Evolutionary conservation across 1,140 invertebrate species (phyloP).

Genomic region (Bombus confusus): DNA sequence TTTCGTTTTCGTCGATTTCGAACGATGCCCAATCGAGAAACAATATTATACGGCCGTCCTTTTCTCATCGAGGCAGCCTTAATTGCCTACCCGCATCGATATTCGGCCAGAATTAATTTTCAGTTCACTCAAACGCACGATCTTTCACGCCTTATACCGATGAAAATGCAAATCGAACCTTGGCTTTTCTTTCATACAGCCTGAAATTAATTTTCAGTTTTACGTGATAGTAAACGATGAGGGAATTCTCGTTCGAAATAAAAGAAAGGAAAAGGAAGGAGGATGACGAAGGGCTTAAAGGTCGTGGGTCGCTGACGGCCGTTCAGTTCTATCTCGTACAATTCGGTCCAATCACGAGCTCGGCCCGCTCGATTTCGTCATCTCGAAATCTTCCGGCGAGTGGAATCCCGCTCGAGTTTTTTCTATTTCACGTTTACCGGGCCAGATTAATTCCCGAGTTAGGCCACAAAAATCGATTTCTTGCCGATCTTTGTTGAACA

Average conservation of each 20-base stretch:
- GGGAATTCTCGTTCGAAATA: neutral
- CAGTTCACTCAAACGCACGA: neutral
- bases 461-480: constrained; percentile 20
- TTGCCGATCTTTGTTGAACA: neutral
- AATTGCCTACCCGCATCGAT: neutral
- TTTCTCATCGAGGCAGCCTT: neutral
- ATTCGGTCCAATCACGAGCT: constrained; percentile 35
- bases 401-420: neutral
- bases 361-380: constrained; percentile 8
- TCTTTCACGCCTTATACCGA: neutral
- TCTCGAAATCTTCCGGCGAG: constrained; percentile 6
- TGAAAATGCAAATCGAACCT: neutral
- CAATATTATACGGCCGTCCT: neutral
- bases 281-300: neutral
- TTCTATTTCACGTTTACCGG: constrained; percentile 18
- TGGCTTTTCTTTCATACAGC: neutral
- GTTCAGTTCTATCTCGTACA: constrained; percentile 21
- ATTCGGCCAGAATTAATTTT: neutral
- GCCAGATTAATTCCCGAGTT: constrained; percentile 2
- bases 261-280: too few relatives aligned
- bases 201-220: neutral
- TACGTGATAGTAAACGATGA: neutral
- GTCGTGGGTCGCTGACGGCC: neutral
- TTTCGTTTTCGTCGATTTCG: neutral
- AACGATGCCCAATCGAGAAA: neutral